Evolutionary conservation across 2,797 vertebrate genomes (phyloP).

Genomic region (Cyprinella venusta): DNA sequence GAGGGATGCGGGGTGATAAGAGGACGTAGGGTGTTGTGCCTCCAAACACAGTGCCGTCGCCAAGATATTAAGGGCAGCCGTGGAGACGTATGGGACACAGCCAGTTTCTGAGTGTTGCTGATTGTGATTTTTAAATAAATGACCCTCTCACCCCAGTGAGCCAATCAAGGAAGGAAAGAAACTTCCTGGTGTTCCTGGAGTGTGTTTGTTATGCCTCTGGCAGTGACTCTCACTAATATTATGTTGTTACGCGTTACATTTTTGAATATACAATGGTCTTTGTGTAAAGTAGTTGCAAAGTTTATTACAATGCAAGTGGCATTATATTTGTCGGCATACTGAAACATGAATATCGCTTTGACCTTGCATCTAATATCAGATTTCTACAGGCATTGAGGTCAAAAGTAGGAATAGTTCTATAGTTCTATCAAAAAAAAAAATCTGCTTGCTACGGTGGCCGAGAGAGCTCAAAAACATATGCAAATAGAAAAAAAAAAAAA

Average conservation of each 20-base stretch:
- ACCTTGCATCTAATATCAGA: neutral
- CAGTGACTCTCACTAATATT: slow-evolving; percentile 1
- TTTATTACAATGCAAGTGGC: neutral
- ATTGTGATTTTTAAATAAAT: slow-evolving; percentile 50
- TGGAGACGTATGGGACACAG: slow-evolving; percentile 33
- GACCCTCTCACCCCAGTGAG: slow-evolving; percentile 34
- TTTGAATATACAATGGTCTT: slow-evolving; percentile 4
- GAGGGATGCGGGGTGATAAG: slow-evolving; percentile 46
- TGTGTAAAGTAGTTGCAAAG: neutral
- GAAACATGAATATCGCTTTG: neutral
- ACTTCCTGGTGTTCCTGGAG: slow-evolving; percentile 47
- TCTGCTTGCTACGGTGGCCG: no score
- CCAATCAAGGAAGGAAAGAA: slow-evolving; percentile 37
- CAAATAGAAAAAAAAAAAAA: no score
- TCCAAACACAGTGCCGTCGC: slow-evolving; percentile 14
- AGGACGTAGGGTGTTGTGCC: slow-evolving; percentile 19
- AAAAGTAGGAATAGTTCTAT: neutral
- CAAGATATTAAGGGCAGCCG: slow-evolving; percentile 44
- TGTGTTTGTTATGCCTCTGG: slow-evolving; percentile 35
- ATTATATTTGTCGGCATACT: neutral
- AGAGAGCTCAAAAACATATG: no score
- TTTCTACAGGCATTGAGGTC: neutral
- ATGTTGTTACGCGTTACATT: slow-evolving; percentile 18
- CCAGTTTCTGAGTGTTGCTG: slow-evolving; percentile 35
- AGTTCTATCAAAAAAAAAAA: no score